phyloP scores from a whole-genome alignment of 2,113 vertebrate genomes.

The Tragelaphus buxtoni region DNA sequence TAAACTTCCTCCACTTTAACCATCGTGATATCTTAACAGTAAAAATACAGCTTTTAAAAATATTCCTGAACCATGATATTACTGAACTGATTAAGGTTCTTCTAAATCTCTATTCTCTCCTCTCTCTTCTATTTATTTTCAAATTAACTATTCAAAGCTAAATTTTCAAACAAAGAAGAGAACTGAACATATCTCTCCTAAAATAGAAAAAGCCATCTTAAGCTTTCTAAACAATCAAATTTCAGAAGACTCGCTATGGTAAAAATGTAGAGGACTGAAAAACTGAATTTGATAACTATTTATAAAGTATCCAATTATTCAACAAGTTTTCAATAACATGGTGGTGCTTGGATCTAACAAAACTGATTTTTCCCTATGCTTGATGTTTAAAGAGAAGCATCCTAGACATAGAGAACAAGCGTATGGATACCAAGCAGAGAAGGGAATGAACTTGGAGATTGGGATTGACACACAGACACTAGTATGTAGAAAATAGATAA shows the following conservation, averaged over 20 bases:
- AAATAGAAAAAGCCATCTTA: neutral
- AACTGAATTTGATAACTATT: neutral
- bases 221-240: slow-evolving; percentile 35
- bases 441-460: neutral
- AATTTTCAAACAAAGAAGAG: neutral
- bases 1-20: neutral
- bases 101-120: neutral
- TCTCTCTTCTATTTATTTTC: neutral
- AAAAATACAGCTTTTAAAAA: neutral
- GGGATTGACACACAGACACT: neutral
- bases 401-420: neutral
- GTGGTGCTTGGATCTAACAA: neutral
- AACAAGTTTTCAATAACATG: neutral
- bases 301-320: neutral
- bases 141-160: neutral
- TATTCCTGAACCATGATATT: neutral
- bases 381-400: neutral
- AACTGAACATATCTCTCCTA: neutral
- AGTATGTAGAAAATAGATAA: neutral
- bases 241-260: neutral
- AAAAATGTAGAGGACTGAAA: neutral
- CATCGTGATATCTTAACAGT: neutral
- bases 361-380: neutral
- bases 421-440: neutral
- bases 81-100: neutral